Base-by-base conservation (phyloP, 2,888 invertebrate genomes). In the Emmelina monodactyla region DNA sequence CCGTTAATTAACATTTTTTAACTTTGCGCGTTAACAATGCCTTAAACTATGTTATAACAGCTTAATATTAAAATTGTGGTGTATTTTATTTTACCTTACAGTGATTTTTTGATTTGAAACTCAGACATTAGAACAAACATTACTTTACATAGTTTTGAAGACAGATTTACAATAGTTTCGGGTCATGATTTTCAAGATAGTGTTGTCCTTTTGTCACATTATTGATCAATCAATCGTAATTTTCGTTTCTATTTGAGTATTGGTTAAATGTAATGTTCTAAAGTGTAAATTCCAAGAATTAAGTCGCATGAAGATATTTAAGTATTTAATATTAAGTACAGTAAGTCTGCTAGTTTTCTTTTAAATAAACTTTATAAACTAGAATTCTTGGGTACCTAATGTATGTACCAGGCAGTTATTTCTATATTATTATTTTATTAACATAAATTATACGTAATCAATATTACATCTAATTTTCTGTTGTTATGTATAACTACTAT, bases 51-150 rank as follows among this genome's bases (percentile, higher is more conserved):
- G 3, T 25, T 25, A n/a, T n/a, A n/a, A n/a, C n/a, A n/a, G n/a
- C 25, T 25, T 25, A 25, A 7, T 7, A 10, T 11, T 25, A 25
- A 25, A 25, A 25, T 55, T 58, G 60, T 78, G 78, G 78, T 78
- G 78, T 78, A 55, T 71, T 72, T 62, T 58, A 44, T 50, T 58
- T 67, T 75, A 78, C 78, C 78, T 78, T 76, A 78, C 78, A 78
- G 78, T 78, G 78, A 72, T 58, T n/a, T n/a, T 57, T 40, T 49
- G 53, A 33, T 37, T 49, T 47, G 38, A 37, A 43, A 42, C 53
- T 55, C 53, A 55, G 49, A 65, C 64, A 59, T 62, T 58, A 58
- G 64, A 66, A 63, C 57, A 51, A 52, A 50, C 34, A 32, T 35
- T 33, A 32, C 32, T 34, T 29, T 7, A 3, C 25, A 25, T 7